These are phyloP conservation scores for Alauda arvensis DNA, from an alignment of 2,797 vertebrate genomes.

Conservation along the genomic window DNA sequence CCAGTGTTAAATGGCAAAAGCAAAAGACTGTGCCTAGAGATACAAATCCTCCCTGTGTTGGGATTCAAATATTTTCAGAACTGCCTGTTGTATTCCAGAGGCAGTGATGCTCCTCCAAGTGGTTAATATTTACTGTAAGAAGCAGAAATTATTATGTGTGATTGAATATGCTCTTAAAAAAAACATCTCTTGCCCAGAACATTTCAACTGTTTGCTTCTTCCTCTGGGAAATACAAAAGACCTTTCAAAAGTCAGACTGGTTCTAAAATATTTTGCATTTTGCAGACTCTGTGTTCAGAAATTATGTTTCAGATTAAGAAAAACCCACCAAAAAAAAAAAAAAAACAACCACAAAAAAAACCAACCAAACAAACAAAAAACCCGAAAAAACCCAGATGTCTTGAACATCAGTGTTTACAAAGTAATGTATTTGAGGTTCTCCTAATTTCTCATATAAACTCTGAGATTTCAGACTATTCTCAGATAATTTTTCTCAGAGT, in stretches of 20 bases:
- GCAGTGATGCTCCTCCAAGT: background rate
- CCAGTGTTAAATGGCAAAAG: background rate
- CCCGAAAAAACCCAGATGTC: background rate
- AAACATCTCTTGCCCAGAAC: background rate
- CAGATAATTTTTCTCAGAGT: background rate
- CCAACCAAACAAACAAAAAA: background rate
- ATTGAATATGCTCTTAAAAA: background rate
- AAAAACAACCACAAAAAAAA: no score
- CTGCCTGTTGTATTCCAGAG: background rate
- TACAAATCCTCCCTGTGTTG: background rate
- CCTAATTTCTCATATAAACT: background rate
- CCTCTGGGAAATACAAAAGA: background rate
- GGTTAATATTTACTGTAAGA: background rate
- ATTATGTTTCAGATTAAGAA: background rate
- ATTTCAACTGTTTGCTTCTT: background rate
- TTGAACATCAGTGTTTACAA: background rate
- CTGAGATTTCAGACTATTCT: background rate
- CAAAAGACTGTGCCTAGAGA: background rate
- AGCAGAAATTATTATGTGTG: background rate
- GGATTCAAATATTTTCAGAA: background rate
- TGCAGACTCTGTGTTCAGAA: background rate
- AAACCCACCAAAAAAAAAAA: accelerated
- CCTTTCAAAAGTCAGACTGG: background rate
- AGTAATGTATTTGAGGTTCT: background rate
- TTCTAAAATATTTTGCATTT: background rate